Evolutionary conservation across 1,140 invertebrate genomes (phyloP).

Genomic region (Berghia stephanieae): DNA sequence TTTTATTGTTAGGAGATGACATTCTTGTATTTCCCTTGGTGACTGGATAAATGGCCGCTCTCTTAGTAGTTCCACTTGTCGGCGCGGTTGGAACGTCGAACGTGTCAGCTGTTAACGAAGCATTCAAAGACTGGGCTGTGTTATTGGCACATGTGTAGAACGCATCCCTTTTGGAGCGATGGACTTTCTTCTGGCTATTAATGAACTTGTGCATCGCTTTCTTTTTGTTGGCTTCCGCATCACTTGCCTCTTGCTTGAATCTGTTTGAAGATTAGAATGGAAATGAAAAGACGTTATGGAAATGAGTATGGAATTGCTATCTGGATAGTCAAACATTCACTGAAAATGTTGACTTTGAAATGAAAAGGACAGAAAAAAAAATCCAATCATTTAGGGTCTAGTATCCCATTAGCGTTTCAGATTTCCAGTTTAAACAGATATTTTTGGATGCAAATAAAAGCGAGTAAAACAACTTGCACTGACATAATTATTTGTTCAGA

Average conservation of each 20-base stretch:
- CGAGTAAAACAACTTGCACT: too few species aligned
- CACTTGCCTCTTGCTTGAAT: not conserved
- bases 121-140: not conserved
- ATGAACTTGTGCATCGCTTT: constrained; percentile 12
- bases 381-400: too few species aligned
- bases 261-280: too few species aligned
- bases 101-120: not conserved
- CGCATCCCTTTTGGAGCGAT: not conserved
- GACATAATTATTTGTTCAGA: too few species aligned
- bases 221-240: not conserved
- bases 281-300: too few species aligned
- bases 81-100: not conserved
- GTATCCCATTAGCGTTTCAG: too few species aligned
- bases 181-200: not conserved
- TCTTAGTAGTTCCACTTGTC: not conserved
- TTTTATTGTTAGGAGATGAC: not conserved
- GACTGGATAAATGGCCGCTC: constrained; percentile 8
- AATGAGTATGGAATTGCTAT: too few species aligned
- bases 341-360: too few species aligned
- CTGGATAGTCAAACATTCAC: too few species aligned
- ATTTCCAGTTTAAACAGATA: too few species aligned
- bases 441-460: too few species aligned
- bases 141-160: constrained; percentile 8
- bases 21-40: constrained; percentile 1
- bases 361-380: too few species aligned